These are phyloP conservation scores for Mugil cephalus DNA, from an alignment of 2,113 vertebrate species.

Conservation along the genomic window DNA sequence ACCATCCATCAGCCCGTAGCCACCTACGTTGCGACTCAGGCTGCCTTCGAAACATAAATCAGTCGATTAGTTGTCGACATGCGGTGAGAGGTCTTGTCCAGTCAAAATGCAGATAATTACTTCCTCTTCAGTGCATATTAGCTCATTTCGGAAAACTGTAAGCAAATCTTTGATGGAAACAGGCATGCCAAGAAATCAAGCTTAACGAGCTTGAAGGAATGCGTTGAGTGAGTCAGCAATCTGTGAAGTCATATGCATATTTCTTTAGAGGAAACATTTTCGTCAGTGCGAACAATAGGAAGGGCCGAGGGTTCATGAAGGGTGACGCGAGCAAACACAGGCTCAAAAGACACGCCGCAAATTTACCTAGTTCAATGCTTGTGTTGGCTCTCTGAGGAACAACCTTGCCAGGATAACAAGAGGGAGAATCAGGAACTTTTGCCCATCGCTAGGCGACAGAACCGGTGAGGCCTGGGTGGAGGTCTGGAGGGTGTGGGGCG, in stretches of 20 bases:
- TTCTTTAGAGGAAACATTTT: constrained; percentile 12
- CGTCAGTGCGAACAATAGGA: constrained; percentile 32
- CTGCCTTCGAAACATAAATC: not conserved
- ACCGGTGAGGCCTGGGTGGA: constrained; percentile 51
- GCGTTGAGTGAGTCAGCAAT: not conserved
- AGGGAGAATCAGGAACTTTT: constrained; percentile 52
- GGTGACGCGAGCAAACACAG: not conserved
- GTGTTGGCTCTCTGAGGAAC: constrained; percentile 44
- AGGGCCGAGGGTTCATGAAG: constrained; percentile 25
- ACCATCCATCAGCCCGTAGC: constrained; percentile 34
- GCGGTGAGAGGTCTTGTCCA: not conserved
- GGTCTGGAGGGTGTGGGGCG: constrained; percentile 51
- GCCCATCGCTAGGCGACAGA: constrained; percentile 38
- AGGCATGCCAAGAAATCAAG: too few species aligned
- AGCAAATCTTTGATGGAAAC: too few species aligned
- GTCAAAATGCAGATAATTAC: not conserved
- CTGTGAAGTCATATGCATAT: not conserved
- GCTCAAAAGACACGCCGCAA: constrained; percentile 1
- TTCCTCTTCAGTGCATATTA: not conserved
- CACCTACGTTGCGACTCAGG: not conserved
- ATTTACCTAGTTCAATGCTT: constrained; percentile 2
- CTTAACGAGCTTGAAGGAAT: too few species aligned
- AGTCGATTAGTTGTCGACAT: not conserved
- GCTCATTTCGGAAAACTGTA: not conserved
- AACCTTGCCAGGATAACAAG: constrained; percentile 16